Evolutionary conservation across 2,797 vertebrate genomes (phyloP), one percentile per base, ranked within the genome.

Genomic region (Ceryle rudis): DNA sequence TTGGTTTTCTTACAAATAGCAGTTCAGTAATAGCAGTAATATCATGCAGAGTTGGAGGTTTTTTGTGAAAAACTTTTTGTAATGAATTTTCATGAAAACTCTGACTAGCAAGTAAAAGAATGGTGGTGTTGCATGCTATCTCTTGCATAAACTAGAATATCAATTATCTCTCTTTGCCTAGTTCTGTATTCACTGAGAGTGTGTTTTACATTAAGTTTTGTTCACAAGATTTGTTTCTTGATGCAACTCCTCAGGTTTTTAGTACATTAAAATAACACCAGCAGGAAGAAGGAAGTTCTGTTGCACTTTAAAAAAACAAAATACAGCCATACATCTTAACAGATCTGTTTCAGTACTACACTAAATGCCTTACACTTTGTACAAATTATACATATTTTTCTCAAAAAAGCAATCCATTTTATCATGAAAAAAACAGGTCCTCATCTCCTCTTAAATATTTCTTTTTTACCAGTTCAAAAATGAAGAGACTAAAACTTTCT

Each of bases 1-100:
- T 89, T 82, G 12, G 4, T 86, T 91, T 78, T 83, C 82, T 90
- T 86, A 47, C n/a, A 86, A 83, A 74, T 29, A 83, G 8, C 33
- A 72, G 5, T 25, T 86, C 61, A 58, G 70, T 86, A 62, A 79
- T 21, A 79, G 29, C 37, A 77, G 25, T 28, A 61, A 28, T 70
- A 49, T 18, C 6, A 54, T 62, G 57, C 69, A 51, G 33, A 85
- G 51, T 39, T 58, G 33, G 47, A 46, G 10, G 1, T 1, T 7
- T 58, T 80, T 90, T 81, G 26, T 71, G 64, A 74, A 39, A 12
- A 89, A 44, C 8, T 85, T 95, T 61, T 91, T 77, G 7, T 33
- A 78, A 69, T 66, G 57, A 81, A 86, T 93, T 95, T 92, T 88
- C 42, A 66, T 78, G 81, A 83, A 92, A 95, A 75, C 14, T 73